Percentiles rank a stretch among this genome's conserved stretches.
Conservation (phyloP, 2,888 invertebrate species). For the Axea sp. region DNA sequence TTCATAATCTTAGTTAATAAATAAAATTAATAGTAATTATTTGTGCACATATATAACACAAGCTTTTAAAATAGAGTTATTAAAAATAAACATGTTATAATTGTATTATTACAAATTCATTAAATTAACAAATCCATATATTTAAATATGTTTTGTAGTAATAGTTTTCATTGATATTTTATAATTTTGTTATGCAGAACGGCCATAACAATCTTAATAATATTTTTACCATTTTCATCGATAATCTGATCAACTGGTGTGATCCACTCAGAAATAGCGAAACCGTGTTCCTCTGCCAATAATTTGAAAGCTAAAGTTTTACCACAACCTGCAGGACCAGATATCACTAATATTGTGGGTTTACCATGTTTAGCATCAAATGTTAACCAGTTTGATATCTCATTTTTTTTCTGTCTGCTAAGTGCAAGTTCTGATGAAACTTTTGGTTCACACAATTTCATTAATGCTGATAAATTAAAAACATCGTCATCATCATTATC, state of each 20-base stretch:
- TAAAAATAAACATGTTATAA: too few relatives aligned
- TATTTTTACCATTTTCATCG: constrained; percentile 79
- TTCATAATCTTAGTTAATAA: too few relatives aligned
- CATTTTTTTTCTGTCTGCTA: constrained; percentile 74
- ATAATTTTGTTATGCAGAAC: too few relatives aligned
- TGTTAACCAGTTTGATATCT: constrained; percentile 73
- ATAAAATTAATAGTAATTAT: too few relatives aligned
- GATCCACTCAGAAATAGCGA: constrained; percentile 88
- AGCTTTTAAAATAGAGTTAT: too few relatives aligned
- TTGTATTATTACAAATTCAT: too few relatives aligned
- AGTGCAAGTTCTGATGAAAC: constrained; percentile 70
- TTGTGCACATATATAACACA: too few relatives aligned
- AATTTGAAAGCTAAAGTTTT: constrained; percentile 88
- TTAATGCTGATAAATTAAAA: constrained; percentile 67
- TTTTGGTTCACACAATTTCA: constrained; percentile 71
- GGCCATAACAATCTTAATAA: too few relatives aligned
- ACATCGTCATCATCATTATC: constrained; percentile 54
- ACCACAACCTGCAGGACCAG: constrained; percentile 92
- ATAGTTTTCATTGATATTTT: too few relatives aligned
- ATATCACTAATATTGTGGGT: constrained; percentile 82
- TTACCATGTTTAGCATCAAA: constrained; percentile 61
- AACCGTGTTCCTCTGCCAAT: constrained; percentile 83
- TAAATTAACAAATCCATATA: too few relatives aligned
- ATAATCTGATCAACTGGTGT: constrained; percentile 87
- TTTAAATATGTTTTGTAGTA: too few relatives aligned